A percentile compares a stretch with the other conserved stretches of the same genome.
These are phyloP conservation scores for Cheilosia variabilis DNA, from an alignment of 2,888 invertebrate genomes.

Conservation along the genomic window DNA sequence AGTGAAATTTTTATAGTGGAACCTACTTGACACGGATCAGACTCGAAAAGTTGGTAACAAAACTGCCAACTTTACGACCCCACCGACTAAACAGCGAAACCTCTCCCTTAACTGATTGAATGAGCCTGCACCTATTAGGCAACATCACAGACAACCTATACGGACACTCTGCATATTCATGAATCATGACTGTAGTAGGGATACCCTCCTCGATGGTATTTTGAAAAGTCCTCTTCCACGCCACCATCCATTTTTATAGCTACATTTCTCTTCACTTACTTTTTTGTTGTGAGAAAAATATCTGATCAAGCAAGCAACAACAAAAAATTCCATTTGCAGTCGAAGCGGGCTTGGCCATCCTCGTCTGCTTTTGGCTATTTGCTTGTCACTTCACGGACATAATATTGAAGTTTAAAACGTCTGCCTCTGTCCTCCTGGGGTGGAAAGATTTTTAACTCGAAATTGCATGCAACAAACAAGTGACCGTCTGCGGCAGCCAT, in stretches of 20 bases:
- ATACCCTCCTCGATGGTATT: background rate
- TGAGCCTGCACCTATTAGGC: slow-evolving; percentile 57
- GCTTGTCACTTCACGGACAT: slow-evolving; percentile 54
- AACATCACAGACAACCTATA: slow-evolving; percentile 37
- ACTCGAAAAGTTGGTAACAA: too few species aligned
- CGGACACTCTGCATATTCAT: slow-evolving; percentile 13
- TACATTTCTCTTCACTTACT: slow-evolving; percentile 10
- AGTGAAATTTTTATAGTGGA: too few species aligned
- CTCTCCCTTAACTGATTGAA: background rate
- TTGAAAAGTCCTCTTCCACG: background rate
- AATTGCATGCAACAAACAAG: slow-evolving; percentile 67
- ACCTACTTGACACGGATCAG: too few species aligned
- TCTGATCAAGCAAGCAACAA: slow-evolving; percentile 7
- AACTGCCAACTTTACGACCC: too few species aligned
- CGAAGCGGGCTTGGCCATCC: slow-evolving; percentile 22
- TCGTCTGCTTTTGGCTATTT: slow-evolving; percentile 55
- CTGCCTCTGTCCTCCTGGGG: background rate
- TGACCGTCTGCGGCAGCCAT: slow-evolving; percentile 37
- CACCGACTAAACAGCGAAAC: too few species aligned
- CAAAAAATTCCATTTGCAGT: background rate
- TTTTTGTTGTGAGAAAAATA: slow-evolving; percentile 18
- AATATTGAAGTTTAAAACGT: slow-evolving; percentile 33
- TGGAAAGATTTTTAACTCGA: slow-evolving; percentile 48
- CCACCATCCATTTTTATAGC: slow-evolving; percentile 28
- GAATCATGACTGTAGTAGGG: background rate